Conservation (phyloP, 2,797 vertebrate genomes). For the Channa striata region DNA sequence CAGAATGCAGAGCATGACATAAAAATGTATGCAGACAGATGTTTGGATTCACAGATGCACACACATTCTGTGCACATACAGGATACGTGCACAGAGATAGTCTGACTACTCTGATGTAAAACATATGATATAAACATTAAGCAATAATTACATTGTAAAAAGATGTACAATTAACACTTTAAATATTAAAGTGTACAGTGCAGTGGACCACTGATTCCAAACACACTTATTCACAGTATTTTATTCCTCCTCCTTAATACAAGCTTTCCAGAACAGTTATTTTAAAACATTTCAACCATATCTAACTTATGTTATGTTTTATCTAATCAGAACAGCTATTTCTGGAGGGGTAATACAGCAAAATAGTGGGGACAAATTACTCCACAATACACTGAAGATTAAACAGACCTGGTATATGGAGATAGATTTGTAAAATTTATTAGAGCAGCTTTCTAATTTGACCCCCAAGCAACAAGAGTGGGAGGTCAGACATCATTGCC, state of each 20-base stretch:
- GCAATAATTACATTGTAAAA: background rate
- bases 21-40: constrained; percentile 30
- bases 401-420: constrained; percentile 11
- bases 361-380: constrained; percentile 28
- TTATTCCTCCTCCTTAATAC: background rate
- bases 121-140: background rate
- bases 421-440: constrained; percentile 41
- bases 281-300: constrained; percentile 5
- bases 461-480: constrained; percentile 58
- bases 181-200: background rate
- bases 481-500: constrained; percentile 57
- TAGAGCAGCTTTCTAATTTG: constrained; percentile 45
- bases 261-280: constrained; percentile 8
- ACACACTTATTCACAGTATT: constrained; percentile 5
- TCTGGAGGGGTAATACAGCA: constrained; percentile 3
- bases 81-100: background rate
- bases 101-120: background rate
- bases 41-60: constrained; percentile 11
- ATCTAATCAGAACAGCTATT: constrained; percentile 36
- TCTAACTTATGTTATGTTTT: constrained; percentile 31
- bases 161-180: background rate
- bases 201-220: constrained; percentile 1
- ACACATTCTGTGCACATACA: constrained; percentile 4
- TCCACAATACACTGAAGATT: constrained; percentile 9
- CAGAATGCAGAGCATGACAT: constrained; percentile 29